A percentile compares a stretch with the other conserved stretches of the same genome.
These are phyloP conservation scores for Pyrocephalus nanus DNA, from an alignment of 2,797 vertebrate genomes.

Conservation along the genomic window DNA sequence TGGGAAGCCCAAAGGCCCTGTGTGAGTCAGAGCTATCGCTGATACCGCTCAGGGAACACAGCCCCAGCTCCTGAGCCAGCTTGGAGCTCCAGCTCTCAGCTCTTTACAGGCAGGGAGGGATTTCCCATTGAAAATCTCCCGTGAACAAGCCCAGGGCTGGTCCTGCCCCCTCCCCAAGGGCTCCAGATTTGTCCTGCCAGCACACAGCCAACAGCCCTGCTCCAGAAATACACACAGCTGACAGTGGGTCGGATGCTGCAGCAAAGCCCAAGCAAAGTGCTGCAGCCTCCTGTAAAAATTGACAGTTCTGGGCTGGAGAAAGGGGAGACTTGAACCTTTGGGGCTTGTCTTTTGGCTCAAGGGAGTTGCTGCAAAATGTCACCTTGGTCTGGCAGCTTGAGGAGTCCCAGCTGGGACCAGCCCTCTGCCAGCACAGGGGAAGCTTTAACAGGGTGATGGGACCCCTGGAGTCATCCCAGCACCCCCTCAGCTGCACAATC, in stretches of 20 bases:
- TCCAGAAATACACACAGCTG: background rate
- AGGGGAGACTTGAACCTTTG: background rate
- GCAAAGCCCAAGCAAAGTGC: background rate
- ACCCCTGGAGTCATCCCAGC: background rate
- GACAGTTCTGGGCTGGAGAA: background rate
- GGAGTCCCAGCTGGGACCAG: background rate
- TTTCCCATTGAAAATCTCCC: background rate
- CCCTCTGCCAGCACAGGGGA: background rate
- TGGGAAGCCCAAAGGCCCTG: background rate
- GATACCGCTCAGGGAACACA: background rate
- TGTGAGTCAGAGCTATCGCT: background rate
- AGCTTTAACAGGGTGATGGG: background rate
- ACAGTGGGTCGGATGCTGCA: accelerated
- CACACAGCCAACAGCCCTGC: background rate
- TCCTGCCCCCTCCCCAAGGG: background rate
- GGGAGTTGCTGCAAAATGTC: background rate
- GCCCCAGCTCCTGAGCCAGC: background rate
- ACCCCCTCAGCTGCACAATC: background rate
- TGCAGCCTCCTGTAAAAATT: background rate
- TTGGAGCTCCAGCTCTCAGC: background rate
- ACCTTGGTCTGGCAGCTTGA: background rate
- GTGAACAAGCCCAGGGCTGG: background rate
- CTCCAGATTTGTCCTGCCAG: background rate
- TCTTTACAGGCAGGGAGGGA: background rate
- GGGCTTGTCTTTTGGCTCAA: background rate